A percentile compares a stretch with the other conserved stretches of the same genome.
phyloP scores from a whole-genome alignment of 2,888 invertebrate genomes.

The Balanococcus diminutus region DNA sequence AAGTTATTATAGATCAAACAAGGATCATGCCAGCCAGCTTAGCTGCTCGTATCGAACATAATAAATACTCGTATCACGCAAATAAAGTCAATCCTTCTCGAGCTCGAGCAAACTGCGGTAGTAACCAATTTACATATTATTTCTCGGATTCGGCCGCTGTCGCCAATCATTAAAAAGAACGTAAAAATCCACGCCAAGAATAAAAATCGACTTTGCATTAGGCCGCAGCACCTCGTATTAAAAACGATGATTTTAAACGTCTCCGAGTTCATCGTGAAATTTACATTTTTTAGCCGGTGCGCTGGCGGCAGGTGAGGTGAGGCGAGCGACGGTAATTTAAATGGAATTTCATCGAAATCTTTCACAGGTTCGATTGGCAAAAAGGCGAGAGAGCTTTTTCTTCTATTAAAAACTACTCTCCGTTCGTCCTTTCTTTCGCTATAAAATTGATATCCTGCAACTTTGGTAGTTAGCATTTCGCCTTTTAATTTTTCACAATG shows the following conservation, averaged over 20 bases:
- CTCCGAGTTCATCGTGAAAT: not conserved
- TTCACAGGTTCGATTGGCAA: not conserved
- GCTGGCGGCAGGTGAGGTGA: not conserved
- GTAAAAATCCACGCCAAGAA: slow-evolving; percentile 8
- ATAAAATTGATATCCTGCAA: slow-evolving; percentile 20
- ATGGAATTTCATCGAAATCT: not conserved
- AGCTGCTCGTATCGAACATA: no score
- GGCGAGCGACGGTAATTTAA: not conserved
- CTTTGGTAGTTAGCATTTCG: slow-evolving; percentile 11
- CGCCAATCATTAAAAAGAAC: slow-evolving; percentile 9
- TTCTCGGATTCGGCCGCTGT: not conserved
- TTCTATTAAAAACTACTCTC: not conserved
- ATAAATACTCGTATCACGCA: no score
- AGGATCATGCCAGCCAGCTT: no score
- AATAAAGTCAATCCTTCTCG: no score
- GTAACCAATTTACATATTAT: slow-evolving; percentile 22
- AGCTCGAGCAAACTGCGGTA: no score
- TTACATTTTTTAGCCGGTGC: not conserved
- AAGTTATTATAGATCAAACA: no score
- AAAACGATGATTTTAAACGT: slow-evolving; percentile 18
- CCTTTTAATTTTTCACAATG: slow-evolving; percentile 29
- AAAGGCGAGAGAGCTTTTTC: not conserved
- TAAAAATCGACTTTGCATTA: slow-evolving; percentile 25
- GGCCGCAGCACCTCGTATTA: not conserved
- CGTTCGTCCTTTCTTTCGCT: not conserved